Conservation (phyloP, 37 sponge, comb jelly and placozoan genomes). For the Beroe ovata region DNA sequence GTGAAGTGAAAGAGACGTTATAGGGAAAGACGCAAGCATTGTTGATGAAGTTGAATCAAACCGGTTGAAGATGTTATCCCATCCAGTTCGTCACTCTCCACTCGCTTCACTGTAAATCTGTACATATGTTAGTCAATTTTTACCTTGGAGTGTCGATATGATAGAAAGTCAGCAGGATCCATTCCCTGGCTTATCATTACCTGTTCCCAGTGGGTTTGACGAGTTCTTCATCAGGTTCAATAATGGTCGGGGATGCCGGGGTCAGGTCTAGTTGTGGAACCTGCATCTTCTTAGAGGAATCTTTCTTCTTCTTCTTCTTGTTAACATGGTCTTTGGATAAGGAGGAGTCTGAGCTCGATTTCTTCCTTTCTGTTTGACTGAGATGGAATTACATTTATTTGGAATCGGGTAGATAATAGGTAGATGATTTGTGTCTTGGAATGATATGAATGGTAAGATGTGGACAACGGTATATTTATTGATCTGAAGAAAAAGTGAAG, state of each 20-base stretch:
- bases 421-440: too few species aligned
- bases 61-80: neutral
- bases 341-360: neutral
- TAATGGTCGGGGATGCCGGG: slow-evolving; percentile 13
- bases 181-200: neutral
- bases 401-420: too few species aligned
- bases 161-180: too few species aligned
- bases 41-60: too few species aligned
- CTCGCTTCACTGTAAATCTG: neutral
- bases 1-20: too few species aligned
- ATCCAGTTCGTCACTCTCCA: neutral
- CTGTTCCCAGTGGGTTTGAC: neutral
- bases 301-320: neutral
- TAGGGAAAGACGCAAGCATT: too few species aligned
- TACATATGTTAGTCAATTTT: too few species aligned
- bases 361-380: neutral
- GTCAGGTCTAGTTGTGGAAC: slow-evolving; percentile 28
- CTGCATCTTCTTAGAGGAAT: neutral
- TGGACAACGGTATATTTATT: too few species aligned
- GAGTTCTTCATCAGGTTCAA: neutral
- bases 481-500: too few species aligned
- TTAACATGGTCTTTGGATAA: neutral
- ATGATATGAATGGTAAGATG: too few species aligned
- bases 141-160: too few species aligned
- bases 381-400: too few species aligned